Base-by-base conservation (phyloP, 2,797 vertebrate species). In the Anableps anableps region DNA sequence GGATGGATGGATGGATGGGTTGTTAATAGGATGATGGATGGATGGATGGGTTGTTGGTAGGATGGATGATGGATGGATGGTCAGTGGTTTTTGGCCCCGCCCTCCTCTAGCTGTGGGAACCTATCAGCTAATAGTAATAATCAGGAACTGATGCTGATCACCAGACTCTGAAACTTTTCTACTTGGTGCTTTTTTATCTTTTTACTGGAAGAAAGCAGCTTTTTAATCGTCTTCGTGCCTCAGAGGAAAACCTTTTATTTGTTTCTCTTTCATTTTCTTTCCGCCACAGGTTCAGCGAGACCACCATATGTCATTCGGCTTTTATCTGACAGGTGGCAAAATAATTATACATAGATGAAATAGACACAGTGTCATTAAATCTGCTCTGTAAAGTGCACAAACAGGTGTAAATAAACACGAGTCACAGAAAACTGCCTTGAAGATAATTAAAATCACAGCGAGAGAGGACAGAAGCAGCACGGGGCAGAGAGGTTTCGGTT, bases 351-450 rank as follows among this genome's bases (percentile, higher is more conserved):
- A 38, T 26, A 17, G 34, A 26, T 64, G 34, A 64, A 64, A 36
- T 64, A 64, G 36, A 36, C 19, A 36, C 31, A 31, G 53, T n/a
- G 17, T 19, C 10, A 66, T 50, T 19, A 51, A 76, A 50, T 50
- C 58, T 66, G 29, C 43, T 17, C 23, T 13, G 17, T 26, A 43
- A 72, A 1, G 71, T 72, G 53, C 26, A 29, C 34, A 73, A 74
- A 77, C 16, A 50, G 29, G 60, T 73, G 41, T 16, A 62, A 82
- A 43, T 58, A 81, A 82, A 78, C 7, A 23, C 23, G 50, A 41
- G 23, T 66, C 21, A 1, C 7, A 41, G 45, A 62, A 72, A 41
- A 26, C 34, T 53, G 34, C 43, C 21, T 50, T 50, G 62, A 75
- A 74, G 75, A 74, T 4, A n/a, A 51, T 74, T 36, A 26, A 4